phyloP scores from a whole-genome alignment of 2,113 vertebrate species.

The Zosterops borbonicus region DNA sequence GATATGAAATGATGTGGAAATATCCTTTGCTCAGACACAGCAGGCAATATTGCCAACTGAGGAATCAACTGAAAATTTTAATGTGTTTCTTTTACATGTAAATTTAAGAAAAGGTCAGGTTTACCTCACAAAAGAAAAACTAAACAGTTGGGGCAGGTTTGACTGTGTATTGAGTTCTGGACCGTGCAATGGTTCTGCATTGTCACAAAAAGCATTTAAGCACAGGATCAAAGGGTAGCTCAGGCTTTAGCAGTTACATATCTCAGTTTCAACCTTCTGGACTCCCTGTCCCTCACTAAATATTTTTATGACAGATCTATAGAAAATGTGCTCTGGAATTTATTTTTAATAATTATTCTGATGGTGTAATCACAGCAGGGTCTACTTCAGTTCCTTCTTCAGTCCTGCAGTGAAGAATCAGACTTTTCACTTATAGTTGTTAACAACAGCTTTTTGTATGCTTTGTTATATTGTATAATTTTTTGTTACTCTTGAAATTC shows the following conservation, averaged over 20 bases:
- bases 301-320: neutral
- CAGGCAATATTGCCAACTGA: neutral
- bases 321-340: neutral
- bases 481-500: neutral
- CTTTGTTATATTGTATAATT: neutral
- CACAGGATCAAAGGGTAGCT: neutral
- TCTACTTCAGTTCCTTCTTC: neutral
- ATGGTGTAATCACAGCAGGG: neutral
- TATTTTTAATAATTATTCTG: neutral
- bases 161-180: neutral
- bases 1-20: neutral
- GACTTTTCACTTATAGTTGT: neutral
- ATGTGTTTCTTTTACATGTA: neutral
- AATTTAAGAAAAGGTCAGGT: neutral
- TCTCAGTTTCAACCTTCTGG: neutral
- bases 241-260: neutral
- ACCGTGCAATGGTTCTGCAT: neutral
- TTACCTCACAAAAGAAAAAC: neutral
- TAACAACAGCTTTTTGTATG: neutral
- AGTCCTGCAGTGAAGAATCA: neutral
- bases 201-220: neutral
- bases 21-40: neutral
- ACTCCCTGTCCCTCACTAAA: neutral
- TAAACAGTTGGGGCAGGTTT: neutral
- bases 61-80: neutral